phyloP scores from a whole-genome alignment of 2,113 vertebrate genomes.

The Todiramphus saurophagus region DNA sequence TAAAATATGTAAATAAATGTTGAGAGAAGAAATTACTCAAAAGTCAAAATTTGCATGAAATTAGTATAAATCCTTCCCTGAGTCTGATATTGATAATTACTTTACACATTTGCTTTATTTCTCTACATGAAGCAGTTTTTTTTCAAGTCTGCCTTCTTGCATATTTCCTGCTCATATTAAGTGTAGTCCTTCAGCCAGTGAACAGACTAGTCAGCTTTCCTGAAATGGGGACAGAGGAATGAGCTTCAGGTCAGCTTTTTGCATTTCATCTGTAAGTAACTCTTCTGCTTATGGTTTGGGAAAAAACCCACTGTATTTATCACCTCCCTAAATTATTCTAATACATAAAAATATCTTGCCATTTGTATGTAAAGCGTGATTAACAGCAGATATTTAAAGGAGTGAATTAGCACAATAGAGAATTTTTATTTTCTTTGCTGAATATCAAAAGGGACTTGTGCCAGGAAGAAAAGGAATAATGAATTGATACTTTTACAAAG shows the following conservation, averaged over 20 bases:
- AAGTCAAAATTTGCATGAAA: conserved; percentile 30
- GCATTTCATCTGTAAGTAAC: neutral
- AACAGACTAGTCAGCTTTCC: neutral
- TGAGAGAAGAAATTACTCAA: conserved; percentile 63
- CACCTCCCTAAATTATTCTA: neutral
- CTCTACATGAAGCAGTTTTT: conserved; percentile 13
- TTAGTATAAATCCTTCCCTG: conserved; percentile 10
- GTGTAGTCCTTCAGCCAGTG: neutral
- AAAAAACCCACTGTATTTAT: neutral
- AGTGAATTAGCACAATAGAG: neutral
- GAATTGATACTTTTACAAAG: neutral
- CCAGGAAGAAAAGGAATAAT: neutral
- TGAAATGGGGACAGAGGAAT: neutral
- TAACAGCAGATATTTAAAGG: neutral
- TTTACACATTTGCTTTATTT: conserved; percentile 56
- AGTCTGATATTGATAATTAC: conserved; percentile 53
- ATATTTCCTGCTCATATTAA: neutral
- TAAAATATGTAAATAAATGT: conserved; percentile 53
- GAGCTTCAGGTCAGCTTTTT: neutral
- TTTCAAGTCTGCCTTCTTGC: neutral
- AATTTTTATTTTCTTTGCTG: neutral
- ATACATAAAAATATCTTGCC: neutral
- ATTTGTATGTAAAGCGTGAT: neutral
- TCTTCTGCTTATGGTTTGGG: neutral
- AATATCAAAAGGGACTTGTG: neutral